Percentiles rank a stretch among this genome's conserved stretches.
Conservation (phyloP, 1,140 invertebrate genomes). For the Drosophila mauritiana region DNA sequence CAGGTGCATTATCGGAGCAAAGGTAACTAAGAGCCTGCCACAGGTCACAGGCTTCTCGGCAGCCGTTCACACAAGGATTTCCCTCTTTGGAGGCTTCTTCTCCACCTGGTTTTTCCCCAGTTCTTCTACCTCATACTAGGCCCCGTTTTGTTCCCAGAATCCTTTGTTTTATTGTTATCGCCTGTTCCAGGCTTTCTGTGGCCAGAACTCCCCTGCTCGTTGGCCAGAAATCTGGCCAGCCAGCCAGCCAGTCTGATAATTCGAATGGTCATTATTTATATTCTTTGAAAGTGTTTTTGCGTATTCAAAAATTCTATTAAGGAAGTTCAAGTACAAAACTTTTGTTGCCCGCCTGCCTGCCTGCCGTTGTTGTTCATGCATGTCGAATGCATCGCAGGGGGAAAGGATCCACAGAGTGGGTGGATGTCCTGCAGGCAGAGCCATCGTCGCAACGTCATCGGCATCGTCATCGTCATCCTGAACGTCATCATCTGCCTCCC, state of each 20-base stretch:
- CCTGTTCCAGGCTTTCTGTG: conserved; percentile 23
- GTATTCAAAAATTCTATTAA: conserved; percentile 84
- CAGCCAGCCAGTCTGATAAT: conserved; percentile 62
- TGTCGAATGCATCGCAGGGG: conserved; percentile 70
- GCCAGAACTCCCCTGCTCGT: conserved; percentile 1
- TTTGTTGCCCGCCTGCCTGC: conserved; percentile 42
- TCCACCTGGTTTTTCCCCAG: neutral
- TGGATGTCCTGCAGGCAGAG: conserved; percentile 42
- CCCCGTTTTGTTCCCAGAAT: neutral
- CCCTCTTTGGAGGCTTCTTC: conserved; percentile 6
- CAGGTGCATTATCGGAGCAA: conserved; percentile 63
- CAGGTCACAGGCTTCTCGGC: conserved; percentile 25
- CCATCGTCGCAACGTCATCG: conserved; percentile 56
- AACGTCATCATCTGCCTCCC: conserved; percentile 39
- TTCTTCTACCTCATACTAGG: neutral
- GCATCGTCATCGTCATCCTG: conserved; percentile 57
- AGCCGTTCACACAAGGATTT: conserved; percentile 5
- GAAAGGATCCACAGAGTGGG: conserved; percentile 11
- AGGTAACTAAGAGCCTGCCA: conserved; percentile 58
- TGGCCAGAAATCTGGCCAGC: conserved; percentile 3
- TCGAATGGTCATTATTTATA: conserved; percentile 83
- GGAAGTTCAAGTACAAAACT: conserved; percentile 80
- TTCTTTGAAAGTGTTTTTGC: conserved; percentile 84
- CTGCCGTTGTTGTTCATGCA: conserved; percentile 66
- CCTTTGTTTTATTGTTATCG: conserved; percentile 69